A percentile compares a stretch with the other conserved stretches of the same genome.
Conservation (phyloP, 2,888 invertebrate genomes). For the Campoplex capitator region DNA sequence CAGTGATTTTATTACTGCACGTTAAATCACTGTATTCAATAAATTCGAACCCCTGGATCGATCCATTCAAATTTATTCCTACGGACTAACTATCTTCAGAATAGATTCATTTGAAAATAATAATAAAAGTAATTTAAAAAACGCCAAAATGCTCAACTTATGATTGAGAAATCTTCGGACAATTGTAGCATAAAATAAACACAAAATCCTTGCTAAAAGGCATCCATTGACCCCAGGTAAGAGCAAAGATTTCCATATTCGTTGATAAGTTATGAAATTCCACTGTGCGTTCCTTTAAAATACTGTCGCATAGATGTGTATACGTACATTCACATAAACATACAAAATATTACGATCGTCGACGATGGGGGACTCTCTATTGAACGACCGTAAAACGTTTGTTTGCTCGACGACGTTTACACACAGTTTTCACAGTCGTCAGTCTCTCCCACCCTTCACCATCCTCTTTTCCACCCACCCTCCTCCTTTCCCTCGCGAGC, state of each 20-base stretch:
- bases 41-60: not conserved
- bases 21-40: not conserved
- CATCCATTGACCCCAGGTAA: constrained; percentile 8
- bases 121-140: too few species aligned
- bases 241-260: constrained; percentile 18
- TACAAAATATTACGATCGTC: constrained; percentile 42
- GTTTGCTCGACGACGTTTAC: constrained; percentile 78
- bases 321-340: not conserved
- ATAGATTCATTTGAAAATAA: not conserved
- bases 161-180: not conserved
- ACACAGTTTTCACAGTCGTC: constrained; percentile 76
- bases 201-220: not conserved
- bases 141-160: not conserved
- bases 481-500: not conserved
- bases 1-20: not conserved
- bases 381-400: constrained; percentile 74
- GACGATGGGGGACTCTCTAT: constrained; percentile 63
- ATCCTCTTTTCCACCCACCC: not conserved
- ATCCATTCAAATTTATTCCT: not conserved
- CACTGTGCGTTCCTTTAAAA: constrained; percentile 27
- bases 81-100: not conserved
- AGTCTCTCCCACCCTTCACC: constrained; percentile 37
- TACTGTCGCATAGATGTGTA: constrained; percentile 7
- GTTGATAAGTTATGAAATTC: not conserved
- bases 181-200: not conserved